Percentiles rank a stretch among this genome's conserved stretches.
phyloP scores from a whole-genome alignment of 2,888 invertebrate species.

The Andrena minutula region DNA sequence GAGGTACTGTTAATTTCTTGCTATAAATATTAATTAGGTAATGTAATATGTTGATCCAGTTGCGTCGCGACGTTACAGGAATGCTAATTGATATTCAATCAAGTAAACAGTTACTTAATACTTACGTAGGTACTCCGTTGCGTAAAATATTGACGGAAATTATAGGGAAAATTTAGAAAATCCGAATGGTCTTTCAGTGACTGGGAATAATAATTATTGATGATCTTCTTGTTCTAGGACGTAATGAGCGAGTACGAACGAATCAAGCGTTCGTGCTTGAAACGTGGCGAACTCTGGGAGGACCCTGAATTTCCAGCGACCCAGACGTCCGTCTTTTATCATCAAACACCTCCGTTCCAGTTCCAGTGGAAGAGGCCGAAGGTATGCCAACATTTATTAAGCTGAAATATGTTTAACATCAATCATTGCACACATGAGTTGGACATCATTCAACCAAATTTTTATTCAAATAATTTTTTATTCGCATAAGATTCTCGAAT shows the following conservation, averaged over 20 bases:
- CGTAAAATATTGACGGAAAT: not conserved
- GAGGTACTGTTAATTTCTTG: slow-evolving; percentile 60
- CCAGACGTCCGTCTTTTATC: slow-evolving; percentile 95
- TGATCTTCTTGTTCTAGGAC: slow-evolving; percentile 79
- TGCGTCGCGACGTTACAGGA: slow-evolving; percentile 18
- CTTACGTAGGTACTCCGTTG: not conserved
- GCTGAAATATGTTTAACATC: not conserved
- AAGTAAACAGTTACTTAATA: slow-evolving; percentile 14
- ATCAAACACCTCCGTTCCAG: slow-evolving; percentile 97
- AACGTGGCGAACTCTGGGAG: slow-evolving; percentile 93
- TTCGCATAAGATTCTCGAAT: too few species aligned
- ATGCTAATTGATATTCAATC: slow-evolving; percentile 25
- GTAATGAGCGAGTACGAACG: slow-evolving; percentile 94
- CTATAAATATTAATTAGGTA: slow-evolving; percentile 63
- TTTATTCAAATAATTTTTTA: too few species aligned
- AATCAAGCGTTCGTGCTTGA: slow-evolving; percentile 92
- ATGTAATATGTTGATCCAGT: slow-evolving; percentile 51
- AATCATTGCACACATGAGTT: too few species aligned
- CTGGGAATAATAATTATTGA: not conserved
- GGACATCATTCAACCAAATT: too few species aligned
- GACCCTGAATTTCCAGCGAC: slow-evolving; percentile 96
- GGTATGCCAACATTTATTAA: slow-evolving; percentile 85
- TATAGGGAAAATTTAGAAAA: not conserved
- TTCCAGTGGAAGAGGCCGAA: slow-evolving; percentile 96
- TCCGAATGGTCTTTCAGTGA: not conserved